Conservation (phyloP, 2,888 invertebrate genomes). For the Ectemnius cavifrons region DNA sequence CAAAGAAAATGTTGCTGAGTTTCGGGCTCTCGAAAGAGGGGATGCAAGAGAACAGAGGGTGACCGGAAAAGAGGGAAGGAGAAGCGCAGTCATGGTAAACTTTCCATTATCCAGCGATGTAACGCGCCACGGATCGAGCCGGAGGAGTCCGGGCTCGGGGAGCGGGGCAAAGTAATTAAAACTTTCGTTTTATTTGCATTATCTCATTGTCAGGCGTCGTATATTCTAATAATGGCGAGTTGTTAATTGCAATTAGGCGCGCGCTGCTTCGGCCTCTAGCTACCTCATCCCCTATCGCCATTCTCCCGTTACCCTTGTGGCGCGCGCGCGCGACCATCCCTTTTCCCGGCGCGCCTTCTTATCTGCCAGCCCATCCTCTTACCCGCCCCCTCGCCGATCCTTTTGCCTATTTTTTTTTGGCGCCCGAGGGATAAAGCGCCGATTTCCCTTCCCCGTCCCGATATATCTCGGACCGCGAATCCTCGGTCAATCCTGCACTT, state of each 20-base stretch:
- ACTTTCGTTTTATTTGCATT: slow-evolving; percentile 78
- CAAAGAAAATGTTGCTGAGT: too few species aligned
- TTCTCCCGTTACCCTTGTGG: too few species aligned
- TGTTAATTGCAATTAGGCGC: slow-evolving; percentile 77
- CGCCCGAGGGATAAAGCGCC: slow-evolving; percentile 34
- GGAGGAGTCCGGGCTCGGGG: slow-evolving; percentile 54
- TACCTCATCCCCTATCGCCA: too few species aligned
- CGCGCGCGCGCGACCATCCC: too few species aligned
- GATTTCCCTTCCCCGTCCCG: slow-evolving; percentile 14
- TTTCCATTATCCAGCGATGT: slow-evolving; percentile 75
- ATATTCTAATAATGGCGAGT: slow-evolving; percentile 77
- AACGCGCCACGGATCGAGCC: slow-evolving; percentile 68
- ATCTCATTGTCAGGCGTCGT: slow-evolving; percentile 77
- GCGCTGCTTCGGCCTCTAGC: slow-evolving; percentile 31
- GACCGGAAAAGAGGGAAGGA: slow-evolving; percentile 41
- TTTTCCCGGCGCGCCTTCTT: slow-evolving; percentile 26
- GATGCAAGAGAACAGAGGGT: slow-evolving; percentile 29
- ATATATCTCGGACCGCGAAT: slow-evolving; percentile 10
- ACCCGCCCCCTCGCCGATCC: slow-evolving; percentile 20
- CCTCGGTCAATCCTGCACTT: slow-evolving; percentile 26
- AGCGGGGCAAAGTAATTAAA: slow-evolving; percentile 76
- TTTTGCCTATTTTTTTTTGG: background rate
- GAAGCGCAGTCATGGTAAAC: slow-evolving; percentile 73
- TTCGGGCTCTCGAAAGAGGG: background rate
- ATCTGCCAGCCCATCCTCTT: slow-evolving; percentile 40